A percentile compares a stretch with the other conserved stretches of the same genome.
Conservation (phyloP, 2,113 vertebrate species). For the Calyptomena viridis region DNA sequence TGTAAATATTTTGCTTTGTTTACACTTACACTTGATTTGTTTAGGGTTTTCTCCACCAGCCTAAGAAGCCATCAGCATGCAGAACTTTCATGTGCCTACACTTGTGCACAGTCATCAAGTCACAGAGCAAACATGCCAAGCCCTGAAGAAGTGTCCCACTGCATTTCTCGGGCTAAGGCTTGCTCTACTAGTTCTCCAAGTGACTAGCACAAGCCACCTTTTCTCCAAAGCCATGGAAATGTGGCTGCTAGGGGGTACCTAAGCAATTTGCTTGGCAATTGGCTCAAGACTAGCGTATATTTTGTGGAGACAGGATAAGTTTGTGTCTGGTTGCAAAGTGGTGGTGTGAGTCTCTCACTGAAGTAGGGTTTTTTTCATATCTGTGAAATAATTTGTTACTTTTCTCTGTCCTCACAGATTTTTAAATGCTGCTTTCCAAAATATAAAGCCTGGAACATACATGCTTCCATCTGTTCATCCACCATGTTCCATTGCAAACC, state of each 20-base stretch:
- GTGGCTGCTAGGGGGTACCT: not conserved
- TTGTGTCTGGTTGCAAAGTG: not conserved
- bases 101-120: not conserved
- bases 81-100: not conserved
- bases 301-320: not conserved
- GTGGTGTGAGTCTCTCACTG: not conserved
- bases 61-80: not conserved
- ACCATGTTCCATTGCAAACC: not conserved
- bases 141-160: not conserved
- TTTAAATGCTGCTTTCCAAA: not conserved
- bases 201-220: not conserved
- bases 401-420: not conserved
- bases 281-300: fast-evolving
- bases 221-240: not conserved
- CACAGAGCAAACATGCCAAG: conserved; percentile 10
- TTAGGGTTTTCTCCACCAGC: not conserved
- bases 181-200: not conserved
- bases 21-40: not conserved
- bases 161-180: not conserved
- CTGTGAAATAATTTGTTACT: not conserved
- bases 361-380: not conserved
- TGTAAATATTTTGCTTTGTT: not conserved
- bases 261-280: not conserved
- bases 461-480: not conserved
- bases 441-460: not conserved